Evolutionary conservation across 37 sponge, comb jelly and placozoan species (phyloP).

Genomic region (Chondrilla cf. caribensis): DNA sequence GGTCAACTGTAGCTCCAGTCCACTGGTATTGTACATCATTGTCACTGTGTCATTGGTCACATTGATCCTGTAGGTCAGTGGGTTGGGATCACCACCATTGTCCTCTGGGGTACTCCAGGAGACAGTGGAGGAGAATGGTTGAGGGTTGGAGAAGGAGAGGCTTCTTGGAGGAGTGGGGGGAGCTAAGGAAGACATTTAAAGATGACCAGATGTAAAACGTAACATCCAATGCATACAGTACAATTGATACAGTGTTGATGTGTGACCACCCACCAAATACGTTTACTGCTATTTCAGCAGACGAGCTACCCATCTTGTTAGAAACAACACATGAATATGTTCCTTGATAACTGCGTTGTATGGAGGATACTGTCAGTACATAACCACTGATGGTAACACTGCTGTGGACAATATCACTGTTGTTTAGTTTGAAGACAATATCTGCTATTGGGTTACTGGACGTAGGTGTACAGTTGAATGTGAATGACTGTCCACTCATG

Average conservation of each 20-base stretch:
- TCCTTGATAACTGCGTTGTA: not conserved
- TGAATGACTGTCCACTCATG: not conserved
- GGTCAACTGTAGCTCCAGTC: not conserved
- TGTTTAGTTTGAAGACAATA: not conserved
- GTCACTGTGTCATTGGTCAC: not conserved
- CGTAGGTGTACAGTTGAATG: not conserved
- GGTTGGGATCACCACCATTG: not conserved
- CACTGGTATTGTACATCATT: not conserved
- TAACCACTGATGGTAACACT: not conserved
- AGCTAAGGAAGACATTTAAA: not conserved
- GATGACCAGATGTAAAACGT: too few species aligned
- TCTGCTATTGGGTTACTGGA: not conserved
- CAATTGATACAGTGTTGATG: not conserved
- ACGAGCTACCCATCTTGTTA: not conserved
- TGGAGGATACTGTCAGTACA: not conserved
- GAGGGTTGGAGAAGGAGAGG: not conserved
- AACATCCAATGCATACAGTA: too few species aligned
- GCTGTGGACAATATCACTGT: not conserved
- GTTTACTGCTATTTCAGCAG: not conserved
- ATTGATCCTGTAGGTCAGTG: not conserved
- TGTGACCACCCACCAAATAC: not conserved
- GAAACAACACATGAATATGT: not conserved
- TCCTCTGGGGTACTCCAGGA: not conserved
- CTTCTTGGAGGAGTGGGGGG: not conserved
- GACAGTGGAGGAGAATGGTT: conserved; percentile 3